Evolutionary conservation across 2,797 vertebrate species (phyloP).

Genomic region (Manis pentadactyla): DNA sequence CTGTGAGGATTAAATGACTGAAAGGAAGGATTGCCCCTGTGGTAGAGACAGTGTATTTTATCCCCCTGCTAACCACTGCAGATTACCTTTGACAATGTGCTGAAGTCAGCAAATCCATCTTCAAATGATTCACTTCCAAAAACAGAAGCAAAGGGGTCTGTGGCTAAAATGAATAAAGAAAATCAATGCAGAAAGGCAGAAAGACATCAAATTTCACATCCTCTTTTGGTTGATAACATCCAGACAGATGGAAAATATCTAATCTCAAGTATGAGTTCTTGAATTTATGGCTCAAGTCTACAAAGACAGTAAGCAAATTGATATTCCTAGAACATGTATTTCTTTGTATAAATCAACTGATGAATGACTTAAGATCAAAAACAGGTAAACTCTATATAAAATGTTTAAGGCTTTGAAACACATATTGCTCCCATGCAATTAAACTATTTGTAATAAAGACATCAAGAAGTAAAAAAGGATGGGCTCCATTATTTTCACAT

Average conservation of each 20-base stretch:
- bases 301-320: not conserved
- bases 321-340: not conserved
- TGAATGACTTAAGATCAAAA: conserved; percentile 36
- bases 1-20: not conserved
- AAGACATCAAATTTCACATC: conserved; percentile 47
- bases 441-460: conserved; percentile 33
- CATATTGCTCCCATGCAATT: not conserved
- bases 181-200: conserved; percentile 37
- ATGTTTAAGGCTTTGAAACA: conserved; percentile 28
- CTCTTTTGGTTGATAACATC: conserved; percentile 53
- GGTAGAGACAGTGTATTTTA: conserved; percentile 58
- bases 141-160: conserved; percentile 96
- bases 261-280: conserved; percentile 38
- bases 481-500: conserved; percentile 14
- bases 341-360: conserved; percentile 45
- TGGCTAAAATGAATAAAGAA: conserved; percentile 82
- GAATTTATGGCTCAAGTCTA: conserved; percentile 14
- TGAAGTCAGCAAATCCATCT: conserved; percentile 97
- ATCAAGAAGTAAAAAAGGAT: conserved; percentile 1
- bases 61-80: conserved; percentile 56
- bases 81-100: conserved; percentile 94
- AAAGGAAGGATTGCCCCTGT: not conserved
- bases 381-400: not conserved
- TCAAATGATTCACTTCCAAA: conserved; percentile 96
- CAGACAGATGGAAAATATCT: conserved; percentile 31